phyloP scores from a whole-genome alignment of 2,113 vertebrate genomes.

The Tympanuchus pallidicinctus region DNA sequence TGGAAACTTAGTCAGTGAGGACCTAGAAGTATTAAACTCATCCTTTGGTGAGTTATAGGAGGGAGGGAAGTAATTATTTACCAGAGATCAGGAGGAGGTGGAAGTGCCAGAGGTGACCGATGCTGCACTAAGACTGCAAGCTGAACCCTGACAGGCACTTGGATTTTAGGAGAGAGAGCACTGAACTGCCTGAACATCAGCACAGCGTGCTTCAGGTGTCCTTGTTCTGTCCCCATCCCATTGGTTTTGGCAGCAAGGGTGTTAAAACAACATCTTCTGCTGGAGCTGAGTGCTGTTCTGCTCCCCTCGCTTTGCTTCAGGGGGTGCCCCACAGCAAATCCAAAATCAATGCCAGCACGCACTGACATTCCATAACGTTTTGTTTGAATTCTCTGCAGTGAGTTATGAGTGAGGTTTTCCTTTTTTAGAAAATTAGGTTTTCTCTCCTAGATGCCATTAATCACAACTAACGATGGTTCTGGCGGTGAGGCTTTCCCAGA shows the following conservation, averaged over 20 bases:
- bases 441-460: conserved; percentile 40
- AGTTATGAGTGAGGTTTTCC: conserved; percentile 46
- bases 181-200: neutral
- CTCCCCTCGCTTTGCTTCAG: neutral
- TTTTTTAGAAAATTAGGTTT: conserved; percentile 68
- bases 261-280: neutral
- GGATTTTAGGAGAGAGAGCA: neutral
- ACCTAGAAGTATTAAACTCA: conserved; percentile 50
- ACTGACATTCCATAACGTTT: conserved; percentile 28
- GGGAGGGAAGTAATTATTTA: conserved; percentile 39
- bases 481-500: conserved; percentile 7
- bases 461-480: conserved; percentile 53
- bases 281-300: neutral
- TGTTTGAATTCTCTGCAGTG: conserved; percentile 41
- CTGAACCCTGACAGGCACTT: neutral
- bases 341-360: conserved; percentile 40
- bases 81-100: neutral
- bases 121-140: neutral
- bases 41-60: neutral
- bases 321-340: conserved; percentile 2
- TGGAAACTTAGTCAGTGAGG: conserved; percentile 40
- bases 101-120: neutral
- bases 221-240: no score
- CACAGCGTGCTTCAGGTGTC: neutral
- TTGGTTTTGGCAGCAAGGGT: fast-evolving